Conservation (phyloP, 2,888 invertebrate species). For the Alviniconcha strummeri region DNA sequence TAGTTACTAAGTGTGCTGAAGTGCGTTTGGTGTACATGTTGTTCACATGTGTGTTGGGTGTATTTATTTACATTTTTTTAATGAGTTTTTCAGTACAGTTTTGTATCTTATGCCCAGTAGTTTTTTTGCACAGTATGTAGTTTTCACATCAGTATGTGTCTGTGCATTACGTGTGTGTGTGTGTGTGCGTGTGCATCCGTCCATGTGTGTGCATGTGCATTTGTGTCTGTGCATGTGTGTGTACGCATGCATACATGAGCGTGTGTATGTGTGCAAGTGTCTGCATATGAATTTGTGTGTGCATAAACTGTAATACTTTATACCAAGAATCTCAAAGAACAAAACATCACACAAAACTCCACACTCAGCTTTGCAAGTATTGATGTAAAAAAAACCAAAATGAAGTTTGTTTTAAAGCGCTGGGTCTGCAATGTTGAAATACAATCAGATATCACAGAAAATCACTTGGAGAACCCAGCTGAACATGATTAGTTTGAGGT, state of each 20-base stretch:
- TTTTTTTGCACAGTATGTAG: no score
- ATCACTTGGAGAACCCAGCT: no score
- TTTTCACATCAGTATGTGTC: neutral
- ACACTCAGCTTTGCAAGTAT: neutral
- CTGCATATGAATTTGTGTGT: neutral
- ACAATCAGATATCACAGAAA: conserved; percentile 30
- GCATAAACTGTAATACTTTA: neutral
- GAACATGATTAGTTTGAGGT: no score
- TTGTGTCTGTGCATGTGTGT: neutral
- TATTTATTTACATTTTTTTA: no score
- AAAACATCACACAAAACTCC: neutral
- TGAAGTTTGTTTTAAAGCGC: conserved; percentile 1
- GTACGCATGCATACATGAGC: neutral
- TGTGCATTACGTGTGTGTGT: neutral
- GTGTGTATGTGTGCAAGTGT: neutral
- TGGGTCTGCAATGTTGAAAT: conserved; percentile 10
- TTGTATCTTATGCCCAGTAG: no score
- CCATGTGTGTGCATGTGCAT: neutral
- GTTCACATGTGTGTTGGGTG: no score
- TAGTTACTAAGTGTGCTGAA: no score
- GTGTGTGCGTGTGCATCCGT: neutral
- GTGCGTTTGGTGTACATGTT: no score
- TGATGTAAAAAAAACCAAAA: conserved; percentile 14
- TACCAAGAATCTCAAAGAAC: neutral
- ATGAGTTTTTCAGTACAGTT: no score